These are phyloP conservation scores for Bradypus variegatus DNA, from an alignment of 2,797 vertebrate genomes.

Conservation along the genomic window DNA sequence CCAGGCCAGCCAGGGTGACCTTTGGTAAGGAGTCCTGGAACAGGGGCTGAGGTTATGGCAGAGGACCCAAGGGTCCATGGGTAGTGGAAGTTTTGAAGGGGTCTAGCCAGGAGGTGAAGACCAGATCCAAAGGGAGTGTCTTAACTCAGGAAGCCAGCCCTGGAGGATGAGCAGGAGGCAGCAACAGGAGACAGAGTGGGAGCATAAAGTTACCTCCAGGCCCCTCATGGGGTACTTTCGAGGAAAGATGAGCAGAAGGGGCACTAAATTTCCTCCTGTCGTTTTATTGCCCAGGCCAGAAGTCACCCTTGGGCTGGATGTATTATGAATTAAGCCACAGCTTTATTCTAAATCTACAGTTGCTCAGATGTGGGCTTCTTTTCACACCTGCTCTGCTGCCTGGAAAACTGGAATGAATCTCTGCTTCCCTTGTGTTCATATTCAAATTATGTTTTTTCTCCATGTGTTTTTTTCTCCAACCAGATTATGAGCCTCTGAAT, in stretches of 20 bases:
- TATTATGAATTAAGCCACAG: neutral
- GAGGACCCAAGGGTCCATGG: neutral
- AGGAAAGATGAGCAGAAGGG: neutral
- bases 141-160: neutral
- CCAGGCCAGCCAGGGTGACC: neutral
- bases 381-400: neutral
- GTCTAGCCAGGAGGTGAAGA: neutral
- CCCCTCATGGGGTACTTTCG: neutral
- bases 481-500: neutral
- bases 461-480: neutral
- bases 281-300: neutral
- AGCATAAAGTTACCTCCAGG: too few relatives aligned
- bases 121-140: neutral
- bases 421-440: neutral
- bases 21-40: neutral
- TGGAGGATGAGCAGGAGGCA: neutral
- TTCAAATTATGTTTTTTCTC: neutral
- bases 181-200: neutral
- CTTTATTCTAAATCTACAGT: neutral
- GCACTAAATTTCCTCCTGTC: neutral
- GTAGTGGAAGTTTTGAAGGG: neutral
- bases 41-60: neutral
- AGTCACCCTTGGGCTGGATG: neutral
- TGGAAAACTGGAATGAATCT: too few relatives aligned
- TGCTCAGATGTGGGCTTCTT: neutral